These are phyloP conservation scores for Hypercompe scribonia DNA, from an alignment of 2,888 invertebrate species.

Conservation along the genomic window DNA sequence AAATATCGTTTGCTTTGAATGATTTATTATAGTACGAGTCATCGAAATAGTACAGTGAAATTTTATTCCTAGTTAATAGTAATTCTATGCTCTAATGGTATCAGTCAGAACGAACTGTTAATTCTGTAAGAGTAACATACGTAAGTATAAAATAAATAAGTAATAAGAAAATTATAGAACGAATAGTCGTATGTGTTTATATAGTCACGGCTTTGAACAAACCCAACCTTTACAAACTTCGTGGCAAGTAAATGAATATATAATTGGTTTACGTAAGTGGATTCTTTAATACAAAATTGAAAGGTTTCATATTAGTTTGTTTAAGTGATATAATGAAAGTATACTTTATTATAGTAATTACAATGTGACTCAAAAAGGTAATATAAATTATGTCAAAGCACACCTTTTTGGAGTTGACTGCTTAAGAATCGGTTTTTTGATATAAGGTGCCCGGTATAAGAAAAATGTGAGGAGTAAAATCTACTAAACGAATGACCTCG, in stretches of 20 bases:
- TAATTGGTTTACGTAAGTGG: not conserved
- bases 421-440: no score
- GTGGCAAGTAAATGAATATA: not conserved
- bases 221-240: not conserved
- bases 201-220: not conserved
- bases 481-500: no score
- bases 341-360: not conserved
- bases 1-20: constrained; percentile 17
- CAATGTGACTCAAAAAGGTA: no score
- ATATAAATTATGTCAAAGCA: no score
- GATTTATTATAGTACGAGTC: not conserved
- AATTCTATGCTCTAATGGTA: no score
- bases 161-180: not conserved
- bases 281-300: not conserved
- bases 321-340: not conserved
- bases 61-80: not conserved
- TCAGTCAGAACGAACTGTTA: no score
- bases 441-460: no score
- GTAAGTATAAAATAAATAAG: not conserved
- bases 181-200: not conserved
- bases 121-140: not conserved
- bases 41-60: constrained; percentile 1
- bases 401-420: no score
- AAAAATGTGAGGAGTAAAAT: no score
- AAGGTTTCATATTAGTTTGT: constrained; percentile 11